Evolutionary conservation across 1,140 invertebrate species (phyloP), one percentile per base, ranked within the genome.

Genomic region (Habropoda laboriosa): DNA sequence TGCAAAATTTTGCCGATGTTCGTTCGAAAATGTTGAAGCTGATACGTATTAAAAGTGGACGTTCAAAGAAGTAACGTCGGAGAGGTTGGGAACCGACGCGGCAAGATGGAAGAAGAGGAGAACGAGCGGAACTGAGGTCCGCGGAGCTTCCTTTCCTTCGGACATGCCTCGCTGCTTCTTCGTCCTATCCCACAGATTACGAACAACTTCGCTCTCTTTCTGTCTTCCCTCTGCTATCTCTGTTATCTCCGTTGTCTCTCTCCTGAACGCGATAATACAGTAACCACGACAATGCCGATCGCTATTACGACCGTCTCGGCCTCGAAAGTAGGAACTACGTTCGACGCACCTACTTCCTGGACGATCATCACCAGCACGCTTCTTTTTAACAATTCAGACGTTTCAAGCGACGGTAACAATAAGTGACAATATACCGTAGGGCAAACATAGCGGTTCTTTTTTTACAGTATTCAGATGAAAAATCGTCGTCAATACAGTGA

Each of bases 121-220:
- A 87, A 90, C 87, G 86, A 89, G 89, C 89, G 89, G 89, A 90
- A 90, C 89, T 90, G 82, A 88, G 89, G 85, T 90, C 89, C 89
- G 88, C 82, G 83, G 89, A 87, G 86, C 89, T 90, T 90, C 89
- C 89, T 89, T 90, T 90, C 82, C 87, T 89, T 90, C 81, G 83
- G 89, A 90, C 81, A 90, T 87, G 89, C 88, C 85, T 89, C 63
- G 89, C 85, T 90, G 88, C 76, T 72, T 87, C 74, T 73, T 85
- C 82, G 86, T 90, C 88, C 88, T 90, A 89, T 90, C 89, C 87
- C 89, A 90, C 89, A 90, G 89, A 87, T 86, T 89, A 83, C 83
- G 49, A 63, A 55, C 75, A 55, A 70, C 79, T 67, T 66, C 55
- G 60, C 60, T 83, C 66, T 72, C 64, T 76, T 45, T 80, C 51